Evolutionary conservation across 1,140 invertebrate species (phyloP).

Genomic region (Calycopis cecrops): DNA sequence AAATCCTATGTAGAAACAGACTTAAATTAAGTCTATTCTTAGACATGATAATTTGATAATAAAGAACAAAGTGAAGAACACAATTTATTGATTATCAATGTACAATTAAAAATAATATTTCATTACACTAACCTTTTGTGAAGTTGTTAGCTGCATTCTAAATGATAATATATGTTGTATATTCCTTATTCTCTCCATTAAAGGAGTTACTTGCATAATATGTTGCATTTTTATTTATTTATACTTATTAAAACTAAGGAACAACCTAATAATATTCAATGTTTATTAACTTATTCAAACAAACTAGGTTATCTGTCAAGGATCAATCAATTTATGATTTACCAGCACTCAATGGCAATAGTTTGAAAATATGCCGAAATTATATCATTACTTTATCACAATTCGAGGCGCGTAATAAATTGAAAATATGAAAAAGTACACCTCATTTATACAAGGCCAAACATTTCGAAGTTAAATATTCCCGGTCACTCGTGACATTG

Average conservation of each 20-base stretch:
- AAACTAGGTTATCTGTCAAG: slow-evolving; percentile 66
- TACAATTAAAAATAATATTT: no score
- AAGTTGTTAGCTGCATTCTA: slow-evolving; percentile 60
- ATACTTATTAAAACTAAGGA: slow-evolving; percentile 17
- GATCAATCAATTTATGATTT: no score
- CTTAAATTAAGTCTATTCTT: no score
- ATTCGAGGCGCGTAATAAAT: no score
- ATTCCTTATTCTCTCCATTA: slow-evolving; percentile 60
- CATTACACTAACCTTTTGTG: slow-evolving; percentile 55
- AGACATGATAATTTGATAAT: no score
- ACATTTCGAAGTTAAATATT: slow-evolving; percentile 20
- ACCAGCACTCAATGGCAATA: background rate
- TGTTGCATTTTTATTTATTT: slow-evolving; percentile 48
- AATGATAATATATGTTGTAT: slow-evolving; percentile 56
- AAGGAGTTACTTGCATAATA: slow-evolving; percentile 54
- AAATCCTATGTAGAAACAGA: no score
- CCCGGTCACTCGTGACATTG: slow-evolving; percentile 18
- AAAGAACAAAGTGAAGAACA: no score
- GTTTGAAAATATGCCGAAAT: background rate
- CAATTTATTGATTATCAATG: no score
- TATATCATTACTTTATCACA: no score
- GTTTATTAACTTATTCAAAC: slow-evolving; percentile 24
- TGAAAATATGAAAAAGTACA: no score
- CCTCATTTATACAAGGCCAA: no score
- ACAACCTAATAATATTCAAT: slow-evolving; percentile 16